These are phyloP conservation scores for Melipona quadrifasciata DNA, from an alignment of 1,140 invertebrate species.

Conservation along the genomic window DNA sequence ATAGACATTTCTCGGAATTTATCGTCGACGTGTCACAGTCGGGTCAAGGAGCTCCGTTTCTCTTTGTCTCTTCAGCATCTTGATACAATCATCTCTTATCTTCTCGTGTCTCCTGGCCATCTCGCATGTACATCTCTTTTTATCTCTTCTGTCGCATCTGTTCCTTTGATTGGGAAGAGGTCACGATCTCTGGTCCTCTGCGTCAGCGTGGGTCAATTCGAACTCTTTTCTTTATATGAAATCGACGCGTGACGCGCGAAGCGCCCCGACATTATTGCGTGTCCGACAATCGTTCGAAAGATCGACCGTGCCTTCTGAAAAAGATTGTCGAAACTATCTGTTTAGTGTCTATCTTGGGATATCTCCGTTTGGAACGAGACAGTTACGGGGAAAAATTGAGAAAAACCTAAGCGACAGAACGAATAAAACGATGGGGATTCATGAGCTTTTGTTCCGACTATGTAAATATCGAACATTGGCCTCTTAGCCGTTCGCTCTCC, in stretches of 20 bases:
- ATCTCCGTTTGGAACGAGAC: too few species aligned
- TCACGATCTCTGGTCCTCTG: too few species aligned
- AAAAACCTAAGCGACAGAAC: background rate
- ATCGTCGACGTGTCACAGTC: background rate
- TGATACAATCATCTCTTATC: background rate
- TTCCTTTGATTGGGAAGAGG: background rate
- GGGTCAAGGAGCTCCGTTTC: constrained; percentile 15
- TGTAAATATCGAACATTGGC: constrained; percentile 29
- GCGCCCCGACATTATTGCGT: background rate
- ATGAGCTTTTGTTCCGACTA: background rate
- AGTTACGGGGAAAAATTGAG: background rate
- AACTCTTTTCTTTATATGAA: background rate
- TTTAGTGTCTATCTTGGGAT: background rate
- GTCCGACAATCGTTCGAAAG: background rate
- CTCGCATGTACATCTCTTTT: background rate
- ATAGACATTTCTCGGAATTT: constrained; percentile 10
- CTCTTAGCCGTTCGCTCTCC: constrained; percentile 3
- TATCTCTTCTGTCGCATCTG: background rate
- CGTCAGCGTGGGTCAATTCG: background rate
- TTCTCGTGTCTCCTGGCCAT: background rate
- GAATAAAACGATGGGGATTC: background rate
- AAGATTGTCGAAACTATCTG: background rate
- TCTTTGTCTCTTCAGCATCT: background rate
- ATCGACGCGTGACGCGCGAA: background rate
- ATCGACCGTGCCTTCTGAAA: background rate